Base-by-base conservation (phyloP, 2,113 vertebrate species). In the Rhineura floridana region DNA sequence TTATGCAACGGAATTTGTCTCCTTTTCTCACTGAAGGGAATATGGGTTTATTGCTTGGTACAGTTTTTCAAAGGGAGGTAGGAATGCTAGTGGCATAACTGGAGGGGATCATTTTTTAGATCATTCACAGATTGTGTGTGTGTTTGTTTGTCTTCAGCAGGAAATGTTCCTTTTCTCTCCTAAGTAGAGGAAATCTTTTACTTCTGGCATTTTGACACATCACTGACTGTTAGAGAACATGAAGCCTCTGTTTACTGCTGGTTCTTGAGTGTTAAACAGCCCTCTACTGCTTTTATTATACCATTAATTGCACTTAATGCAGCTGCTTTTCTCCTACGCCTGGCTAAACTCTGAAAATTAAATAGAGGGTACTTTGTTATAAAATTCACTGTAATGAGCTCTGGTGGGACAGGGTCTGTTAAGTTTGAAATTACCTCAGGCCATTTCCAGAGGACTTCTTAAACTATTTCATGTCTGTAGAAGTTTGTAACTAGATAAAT, bases 331-430 rank as follows among this genome's bases (percentile, higher is more conserved):
- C 95, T 95, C 89, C 81, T 96, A 97, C 3, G 96, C 97, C 97
- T 97, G 97, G 95, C 97, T 97, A 97, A 97, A 86, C 96, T 97
- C 97, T 97, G 97, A 97, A 98, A 98, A 98, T 98, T 97, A 98
- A 98, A 97, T 98, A 97, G 95, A 97, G 95, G 96, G 95, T 96
- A 97, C 97, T 98, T 97, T 97, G 97, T 98, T 98, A 97, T 98
- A 98, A 98, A 98, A 98, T 97, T 97, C 96, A 95, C 95, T 96
- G 93, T 98, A 98, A 99, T 98, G 98, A 98, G 97, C 96, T 98
- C 98, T 98, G 96, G 97, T 97, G 98, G 98, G 98, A 98, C 96
- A 97, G 96, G 97, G 96, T 97, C 97, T 98, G 97, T 97, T 97
- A 97, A 98, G 96, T 98, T 97, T 96, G 96, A 98, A 98, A 98